Evolutionary conservation across 2,113 vertebrate species (phyloP).

Genomic region (Erinaceus europaeus): DNA sequence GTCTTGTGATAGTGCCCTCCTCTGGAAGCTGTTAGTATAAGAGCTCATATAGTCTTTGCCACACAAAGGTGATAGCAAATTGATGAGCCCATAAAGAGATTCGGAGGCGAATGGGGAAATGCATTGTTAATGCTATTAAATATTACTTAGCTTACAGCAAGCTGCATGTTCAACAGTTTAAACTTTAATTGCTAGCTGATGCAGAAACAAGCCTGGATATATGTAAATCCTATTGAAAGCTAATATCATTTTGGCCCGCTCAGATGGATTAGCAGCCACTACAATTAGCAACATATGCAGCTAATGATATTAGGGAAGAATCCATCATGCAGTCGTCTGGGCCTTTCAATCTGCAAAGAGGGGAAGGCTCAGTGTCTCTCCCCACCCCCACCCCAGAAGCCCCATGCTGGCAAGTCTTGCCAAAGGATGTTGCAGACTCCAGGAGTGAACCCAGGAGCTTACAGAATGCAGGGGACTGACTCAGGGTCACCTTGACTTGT

Average conservation of each 20-base stretch:
- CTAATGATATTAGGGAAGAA: conserved; percentile 85
- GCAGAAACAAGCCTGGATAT: conserved; percentile 81
- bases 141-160: conserved; percentile 82
- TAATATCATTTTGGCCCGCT: conserved; percentile 88
- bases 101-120: conserved; percentile 70
- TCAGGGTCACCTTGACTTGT: conserved; percentile 82
- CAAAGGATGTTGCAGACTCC: conserved; percentile 3
- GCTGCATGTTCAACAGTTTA: conserved; percentile 83
- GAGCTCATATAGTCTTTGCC: background rate
- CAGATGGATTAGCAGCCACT: conserved; percentile 82
- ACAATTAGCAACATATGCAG: conserved; percentile 85
- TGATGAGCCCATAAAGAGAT: conserved; percentile 76
- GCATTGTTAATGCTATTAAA: conserved; percentile 84
- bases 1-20: conserved; percentile 40
- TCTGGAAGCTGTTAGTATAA: conserved; percentile 56
- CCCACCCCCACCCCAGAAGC: conserved; percentile 43
- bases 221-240: conserved; percentile 91
- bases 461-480: conserved; percentile 68
- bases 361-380: background rate
- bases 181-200: conserved; percentile 85
- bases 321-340: conserved; percentile 73
- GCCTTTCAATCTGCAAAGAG: conserved; percentile 73
- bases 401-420: conserved; percentile 24
- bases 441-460: conserved; percentile 72
- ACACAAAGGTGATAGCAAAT: conserved; percentile 61